These are phyloP conservation scores for Ectropis crepuscularia DNA, from an alignment of 2,888 invertebrate genomes.

Conservation along the genomic window DNA sequence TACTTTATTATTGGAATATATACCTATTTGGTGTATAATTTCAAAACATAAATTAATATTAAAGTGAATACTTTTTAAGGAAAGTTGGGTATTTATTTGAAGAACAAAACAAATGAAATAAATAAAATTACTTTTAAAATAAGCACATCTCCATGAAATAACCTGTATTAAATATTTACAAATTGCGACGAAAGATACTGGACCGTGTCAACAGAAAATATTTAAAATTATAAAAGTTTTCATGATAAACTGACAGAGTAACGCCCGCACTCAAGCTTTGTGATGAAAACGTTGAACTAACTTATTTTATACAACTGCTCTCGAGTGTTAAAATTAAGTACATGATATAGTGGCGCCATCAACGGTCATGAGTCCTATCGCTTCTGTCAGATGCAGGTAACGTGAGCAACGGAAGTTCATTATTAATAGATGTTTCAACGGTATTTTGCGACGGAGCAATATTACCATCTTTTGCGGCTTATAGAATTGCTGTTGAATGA, in stretches of 20 bases:
- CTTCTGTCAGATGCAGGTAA: slow-evolving; percentile 78
- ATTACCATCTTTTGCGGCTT: too few relatives aligned
- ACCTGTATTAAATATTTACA: slow-evolving; percentile 7
- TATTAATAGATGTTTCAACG: slow-evolving; percentile 72
- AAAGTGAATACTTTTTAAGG: too few relatives aligned
- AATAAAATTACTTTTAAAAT: not conserved
- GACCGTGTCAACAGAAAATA: slow-evolving; percentile 5
- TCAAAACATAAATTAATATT: too few relatives aligned
- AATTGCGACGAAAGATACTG: not conserved
- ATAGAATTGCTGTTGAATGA: too few relatives aligned
- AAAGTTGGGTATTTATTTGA: too few relatives aligned
- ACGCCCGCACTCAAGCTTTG: not conserved
- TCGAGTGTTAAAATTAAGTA: too few relatives aligned
- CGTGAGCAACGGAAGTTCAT: slow-evolving; percentile 70
- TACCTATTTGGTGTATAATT: too few relatives aligned
- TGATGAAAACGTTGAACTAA: too few relatives aligned
- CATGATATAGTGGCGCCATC: too few relatives aligned
- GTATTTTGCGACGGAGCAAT: slow-evolving; percentile 55
- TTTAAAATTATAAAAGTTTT: slow-evolving; percentile 48
- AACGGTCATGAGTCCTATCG: slow-evolving; percentile 60
- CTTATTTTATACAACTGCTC: too few relatives aligned
- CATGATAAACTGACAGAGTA: slow-evolving; percentile 53
- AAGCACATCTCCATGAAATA: slow-evolving; percentile 1
- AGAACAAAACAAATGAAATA: too few relatives aligned
- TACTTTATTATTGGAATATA: too few relatives aligned